These are phyloP conservation scores for Nomada hirtipes DNA, from an alignment of 2,888 invertebrate genomes.

Conservation along the genomic window DNA sequence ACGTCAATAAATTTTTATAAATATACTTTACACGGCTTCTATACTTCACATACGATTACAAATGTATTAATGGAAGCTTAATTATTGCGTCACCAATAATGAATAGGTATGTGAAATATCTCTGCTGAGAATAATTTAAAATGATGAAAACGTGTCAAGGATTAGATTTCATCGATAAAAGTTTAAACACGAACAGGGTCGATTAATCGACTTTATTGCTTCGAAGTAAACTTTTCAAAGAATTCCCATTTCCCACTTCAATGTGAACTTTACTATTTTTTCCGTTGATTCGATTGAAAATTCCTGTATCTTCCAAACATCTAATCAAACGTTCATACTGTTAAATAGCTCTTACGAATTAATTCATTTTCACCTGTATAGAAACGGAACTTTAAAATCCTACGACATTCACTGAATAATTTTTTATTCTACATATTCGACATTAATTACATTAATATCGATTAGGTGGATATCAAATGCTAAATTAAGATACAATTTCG, in stretches of 20 bases:
- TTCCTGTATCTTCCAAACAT: too few relatives aligned
- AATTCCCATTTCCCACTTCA: too few relatives aligned
- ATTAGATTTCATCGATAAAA: constrained; percentile 10
- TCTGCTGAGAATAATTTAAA: constrained; percentile 19
- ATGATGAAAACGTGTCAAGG: constrained; percentile 41
- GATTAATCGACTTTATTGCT: too few relatives aligned
- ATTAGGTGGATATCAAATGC: not conserved
- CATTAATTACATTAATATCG: not conserved
- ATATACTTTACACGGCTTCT: not conserved
- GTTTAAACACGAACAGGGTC: constrained; percentile 13
- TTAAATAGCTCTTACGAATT: too few relatives aligned
- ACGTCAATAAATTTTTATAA: not conserved
- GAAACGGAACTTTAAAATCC: too few relatives aligned
- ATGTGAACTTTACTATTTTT: too few relatives aligned
- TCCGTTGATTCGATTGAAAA: too few relatives aligned
- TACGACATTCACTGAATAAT: too few relatives aligned
- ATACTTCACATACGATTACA: not conserved
- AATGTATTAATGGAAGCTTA: not conserved
- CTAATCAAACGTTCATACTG: too few relatives aligned
- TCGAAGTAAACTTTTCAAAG: too few relatives aligned
- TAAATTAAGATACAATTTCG: not conserved
- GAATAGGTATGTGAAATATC: constrained; percentile 8
- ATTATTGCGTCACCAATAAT: constrained; percentile 3
- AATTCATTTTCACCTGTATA: too few relatives aligned
- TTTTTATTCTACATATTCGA: too few relatives aligned